Base-by-base conservation (phyloP, 64 coral and sea anemone genomes). In the Dendronephthya gigantea region DNA sequence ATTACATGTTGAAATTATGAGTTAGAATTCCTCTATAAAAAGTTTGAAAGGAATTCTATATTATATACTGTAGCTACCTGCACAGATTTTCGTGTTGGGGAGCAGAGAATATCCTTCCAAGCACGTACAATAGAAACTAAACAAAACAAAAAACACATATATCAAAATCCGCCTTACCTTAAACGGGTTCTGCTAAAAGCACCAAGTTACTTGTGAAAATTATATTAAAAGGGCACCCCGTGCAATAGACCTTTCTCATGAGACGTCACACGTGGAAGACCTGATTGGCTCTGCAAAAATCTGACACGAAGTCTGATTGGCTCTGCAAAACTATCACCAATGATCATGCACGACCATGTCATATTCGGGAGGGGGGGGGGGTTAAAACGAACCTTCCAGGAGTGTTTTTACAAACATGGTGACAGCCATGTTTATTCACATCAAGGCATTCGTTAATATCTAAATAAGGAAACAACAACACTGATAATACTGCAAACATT, bases 351-450 rank as follows among this genome's bases (percentile, higher is more conserved):
- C 37, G 19, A 36, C 30, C n/a, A n/a, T n/a, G n/a, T n/a, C n/a
- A n/a, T n/a, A n/a, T n/a, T n/a, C n/a, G n/a, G n/a, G n/a, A n/a
- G n/a, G n/a, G n/a, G n/a, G n/a, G n/a, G n/a, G n/a, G n/a, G n/a
- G n/a, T n/a, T n/a, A n/a, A n/a, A 36, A 79, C 72, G 29, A 36
- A 79, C 72, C 72, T 79, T 79, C 72, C 72, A 2, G 72, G 72
- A 6, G 30, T 79, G 36, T 79, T 79, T 9, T 79, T 79, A 79
- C 72, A 79, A 33, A 79, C 19, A 0, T 79, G 72, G 15, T 39
- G 32, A 79, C 72, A 79, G 29, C 36, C 72, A 34, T 79, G 30
- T 19, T 35, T 35, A 2, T 9, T 36, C 29, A 2, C 32, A 79
- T 79, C 72, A 2, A 36, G 2, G 29, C 72, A 79, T 79, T 79